Evolutionary conservation across 2,113 vertebrate genomes (phyloP), one percentile per base, ranked within the genome.

Genomic region (Cheirogaleus medius): DNA sequence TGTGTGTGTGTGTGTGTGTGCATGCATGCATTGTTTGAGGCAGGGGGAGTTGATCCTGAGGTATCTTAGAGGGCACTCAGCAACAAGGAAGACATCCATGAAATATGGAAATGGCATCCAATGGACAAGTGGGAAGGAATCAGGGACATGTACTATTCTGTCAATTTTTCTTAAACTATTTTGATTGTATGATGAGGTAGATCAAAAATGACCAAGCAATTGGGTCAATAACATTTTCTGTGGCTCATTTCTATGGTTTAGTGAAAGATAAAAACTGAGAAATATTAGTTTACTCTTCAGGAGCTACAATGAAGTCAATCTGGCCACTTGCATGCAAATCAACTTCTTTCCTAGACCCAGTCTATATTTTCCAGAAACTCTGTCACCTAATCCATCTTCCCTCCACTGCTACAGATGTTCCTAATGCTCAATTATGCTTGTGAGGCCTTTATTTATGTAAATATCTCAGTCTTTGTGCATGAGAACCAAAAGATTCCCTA

Each of bases 401-500:
- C n/a, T 60, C 25, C 20, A 37, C 13, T 76, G 20, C 29, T 71
- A 56, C 54, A 92, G 25, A 66, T 21, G n/a, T 90, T 52, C 12
- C 13, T 92, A 84, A 94, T 69, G 18, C 23, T 95, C 60, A 34
- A 11, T 64, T 90, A 73, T 60, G 9, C 64, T 76, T 93, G 13
- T 84, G 54, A 74, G 23, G 47, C 3, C 7, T 86, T 60, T 73
- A 89, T 82, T 90, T 68, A 64, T 58, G 5, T 64, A 71, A 93
- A 84, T 52, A 52, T 91, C 54, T 96, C 29, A 89, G 23, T 44
- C 29, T 97, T 74, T 76, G 27, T 76, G 6, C 3, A 29, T 64
- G 15, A 90, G 37, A 97, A 66, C 14, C 44, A 74, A 34, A 94
- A 97, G 39, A 95, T 29, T 85, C 39, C 44, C n/a, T 82, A 66